phyloP scores from a whole-genome alignment of 2,888 invertebrate species.

The Shargacucullia verbasci region DNA sequence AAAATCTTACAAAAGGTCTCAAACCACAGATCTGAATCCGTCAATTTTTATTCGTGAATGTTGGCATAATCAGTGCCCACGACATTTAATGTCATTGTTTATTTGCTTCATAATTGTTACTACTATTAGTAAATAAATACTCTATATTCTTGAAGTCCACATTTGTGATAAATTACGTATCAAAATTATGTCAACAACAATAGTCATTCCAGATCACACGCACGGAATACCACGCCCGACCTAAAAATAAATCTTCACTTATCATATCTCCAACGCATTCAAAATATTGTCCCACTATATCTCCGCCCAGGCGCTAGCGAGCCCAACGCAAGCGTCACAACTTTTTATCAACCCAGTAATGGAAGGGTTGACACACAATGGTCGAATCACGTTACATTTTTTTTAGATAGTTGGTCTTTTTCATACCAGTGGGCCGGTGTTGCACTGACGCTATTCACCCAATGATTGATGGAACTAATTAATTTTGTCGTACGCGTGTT shows the following conservation, averaged over 20 bases:
- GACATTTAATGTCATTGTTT: no score
- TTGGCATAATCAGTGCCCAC: no score
- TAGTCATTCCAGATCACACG: constrained; percentile 33
- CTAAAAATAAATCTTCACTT: constrained; percentile 62
- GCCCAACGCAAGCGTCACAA: constrained; percentile 73
- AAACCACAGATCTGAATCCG: no score
- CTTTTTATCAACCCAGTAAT: constrained; percentile 57
- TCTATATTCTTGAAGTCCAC: constrained; percentile 8
- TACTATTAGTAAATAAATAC: no score
- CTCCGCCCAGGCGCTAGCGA: constrained; percentile 74
- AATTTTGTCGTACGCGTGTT: constrained; percentile 82
- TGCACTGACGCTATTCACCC: constrained; percentile 78
- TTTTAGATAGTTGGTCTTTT: constrained; percentile 76
- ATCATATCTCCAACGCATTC: constrained; percentile 67
- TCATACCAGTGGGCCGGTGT: constrained; percentile 80
- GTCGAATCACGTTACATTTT: constrained; percentile 83
- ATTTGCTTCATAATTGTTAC: no score
- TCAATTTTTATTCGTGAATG: no score
- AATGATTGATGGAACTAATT: constrained; percentile 88
- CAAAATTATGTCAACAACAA: constrained; percentile 31
- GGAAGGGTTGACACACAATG: constrained; percentile 83
- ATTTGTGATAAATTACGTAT: constrained; percentile 34
- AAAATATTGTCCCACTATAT: constrained; percentile 80
- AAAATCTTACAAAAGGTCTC: no score
- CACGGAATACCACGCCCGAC: constrained; percentile 27